Percentiles rank a stretch among this genome's conserved stretches.
phyloP scores from a whole-genome alignment of 2,113 vertebrate species.

The Erythrolamprus reginae region DNA sequence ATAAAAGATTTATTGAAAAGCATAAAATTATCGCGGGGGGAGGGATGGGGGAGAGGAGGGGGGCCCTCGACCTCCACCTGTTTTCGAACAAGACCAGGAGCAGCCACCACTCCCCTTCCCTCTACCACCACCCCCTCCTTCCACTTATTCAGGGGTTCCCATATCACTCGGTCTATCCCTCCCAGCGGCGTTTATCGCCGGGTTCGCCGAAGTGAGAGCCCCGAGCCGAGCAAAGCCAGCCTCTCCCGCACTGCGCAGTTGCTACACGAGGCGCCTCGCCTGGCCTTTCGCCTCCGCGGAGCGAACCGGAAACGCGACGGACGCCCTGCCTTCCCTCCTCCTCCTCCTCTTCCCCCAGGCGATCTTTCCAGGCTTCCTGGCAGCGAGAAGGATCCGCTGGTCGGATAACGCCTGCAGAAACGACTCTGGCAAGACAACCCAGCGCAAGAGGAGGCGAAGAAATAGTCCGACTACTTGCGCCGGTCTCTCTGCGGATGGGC shows the following conservation, averaged over 20 bases:
- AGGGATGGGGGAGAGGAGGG: constrained; percentile 65
- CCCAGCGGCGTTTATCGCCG: not conserved
- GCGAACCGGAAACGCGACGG: too few relatives aligned
- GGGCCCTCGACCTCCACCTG: constrained; percentile 75
- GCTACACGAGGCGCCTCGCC: constrained; percentile 60
- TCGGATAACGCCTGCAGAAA: constrained; percentile 56
- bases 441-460: too few relatives aligned
- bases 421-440: too few relatives aligned
- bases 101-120: constrained; percentile 22
- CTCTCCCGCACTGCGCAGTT: constrained; percentile 48
- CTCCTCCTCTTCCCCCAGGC: too few relatives aligned
- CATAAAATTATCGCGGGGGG: constrained; percentile 94
- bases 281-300: too few relatives aligned
- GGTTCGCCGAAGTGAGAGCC: not conserved
- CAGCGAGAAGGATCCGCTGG: too few relatives aligned
- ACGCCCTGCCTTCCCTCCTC: too few relatives aligned
- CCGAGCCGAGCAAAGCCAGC: constrained; percentile 45
- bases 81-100: constrained; percentile 74
- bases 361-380: too few relatives aligned
- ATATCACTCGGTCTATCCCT: constrained; percentile 15
- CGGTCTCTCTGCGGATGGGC: constrained; percentile 28
- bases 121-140: too few relatives aligned
- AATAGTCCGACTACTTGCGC: constrained; percentile 72
- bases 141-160: not conserved
- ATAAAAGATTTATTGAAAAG: constrained; percentile 98